These are phyloP conservation scores for Leptodactylus fuscus DNA, from an alignment of 2,113 vertebrate species.

Conservation along the genomic window DNA sequence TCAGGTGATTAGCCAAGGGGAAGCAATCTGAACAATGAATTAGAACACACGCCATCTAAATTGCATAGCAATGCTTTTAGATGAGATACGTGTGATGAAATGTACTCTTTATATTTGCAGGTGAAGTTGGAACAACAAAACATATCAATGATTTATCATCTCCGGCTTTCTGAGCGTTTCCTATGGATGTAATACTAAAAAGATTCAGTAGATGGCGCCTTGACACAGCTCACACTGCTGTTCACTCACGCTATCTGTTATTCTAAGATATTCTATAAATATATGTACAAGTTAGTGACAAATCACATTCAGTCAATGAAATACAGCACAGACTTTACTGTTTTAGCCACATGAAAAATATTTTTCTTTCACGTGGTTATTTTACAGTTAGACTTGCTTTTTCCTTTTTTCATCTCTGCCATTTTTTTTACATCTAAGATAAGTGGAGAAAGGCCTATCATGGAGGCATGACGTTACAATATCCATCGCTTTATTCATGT, in stretches of 20 bases:
- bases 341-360: background rate
- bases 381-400: background rate
- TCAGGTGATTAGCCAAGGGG: slow-evolving; percentile 56
- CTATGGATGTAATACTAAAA: slow-evolving; percentile 8
- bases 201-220: slow-evolving; percentile 55
- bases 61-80: slow-evolving; percentile 41
- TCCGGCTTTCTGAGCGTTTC: background rate
- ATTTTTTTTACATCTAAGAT: background rate
- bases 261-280: slow-evolving; percentile 39
- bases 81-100: slow-evolving; percentile 37
- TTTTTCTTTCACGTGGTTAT: background rate
- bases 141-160: slow-evolving; percentile 48
- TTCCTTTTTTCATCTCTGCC: background rate
- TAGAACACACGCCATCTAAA: slow-evolving; percentile 29
- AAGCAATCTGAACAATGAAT: slow-evolving; percentile 55
- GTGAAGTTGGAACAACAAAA: slow-evolving; percentile 38
- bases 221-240: slow-evolving; percentile 43
- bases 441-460: background rate
- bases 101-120: slow-evolving; percentile 44
- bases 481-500: background rate
- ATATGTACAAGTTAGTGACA: slow-evolving; percentile 8
- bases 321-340: background rate
- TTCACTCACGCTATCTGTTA: background rate
- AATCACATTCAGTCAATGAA: slow-evolving; percentile 13
- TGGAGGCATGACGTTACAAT: background rate